Evolutionary conservation across 23 tunicate genomes (phyloP).

Genomic region (Oikopleura dioica): DNA sequence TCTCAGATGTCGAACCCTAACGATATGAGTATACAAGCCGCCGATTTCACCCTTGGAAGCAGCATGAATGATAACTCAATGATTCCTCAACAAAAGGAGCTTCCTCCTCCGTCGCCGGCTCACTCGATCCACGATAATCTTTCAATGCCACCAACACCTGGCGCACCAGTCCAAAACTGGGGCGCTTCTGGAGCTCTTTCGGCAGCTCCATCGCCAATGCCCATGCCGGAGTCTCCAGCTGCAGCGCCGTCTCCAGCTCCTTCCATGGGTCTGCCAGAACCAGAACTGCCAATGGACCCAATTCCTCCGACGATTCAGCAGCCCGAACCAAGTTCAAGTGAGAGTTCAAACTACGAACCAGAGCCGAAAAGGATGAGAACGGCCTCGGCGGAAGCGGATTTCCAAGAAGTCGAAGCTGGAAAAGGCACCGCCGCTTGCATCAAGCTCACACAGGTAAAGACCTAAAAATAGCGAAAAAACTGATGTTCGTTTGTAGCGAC

Average conservation of each 20-base stretch:
- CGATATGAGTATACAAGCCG: no score
- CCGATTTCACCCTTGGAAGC: no score
- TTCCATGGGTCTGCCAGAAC: no score
- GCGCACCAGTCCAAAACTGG: not conserved
- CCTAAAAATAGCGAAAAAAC: not conserved
- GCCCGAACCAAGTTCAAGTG: not conserved
- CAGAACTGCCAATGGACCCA: no score
- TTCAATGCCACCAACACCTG: not conserved
- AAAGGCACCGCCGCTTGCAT: constrained; percentile 4
- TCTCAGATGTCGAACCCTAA: no score
- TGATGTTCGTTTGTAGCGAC: not conserved
- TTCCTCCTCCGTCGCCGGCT: no score
- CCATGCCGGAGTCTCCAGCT: not conserved
- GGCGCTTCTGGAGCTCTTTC: no score
- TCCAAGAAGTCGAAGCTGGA: not conserved
- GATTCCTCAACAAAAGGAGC: no score
- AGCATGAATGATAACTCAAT: no score
- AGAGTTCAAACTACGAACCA: constrained; percentile 1
- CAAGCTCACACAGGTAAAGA: constrained; percentile 3
- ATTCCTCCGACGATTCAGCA: not conserved
- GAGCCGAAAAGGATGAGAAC: constrained; percentile 10
- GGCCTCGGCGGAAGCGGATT: not conserved
- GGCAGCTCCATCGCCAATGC: not conserved
- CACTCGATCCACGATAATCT: no score
- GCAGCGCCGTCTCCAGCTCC: no score